Conservation (phyloP, 2,888 invertebrate species). For the Zygothrica quintamaculata region DNA sequence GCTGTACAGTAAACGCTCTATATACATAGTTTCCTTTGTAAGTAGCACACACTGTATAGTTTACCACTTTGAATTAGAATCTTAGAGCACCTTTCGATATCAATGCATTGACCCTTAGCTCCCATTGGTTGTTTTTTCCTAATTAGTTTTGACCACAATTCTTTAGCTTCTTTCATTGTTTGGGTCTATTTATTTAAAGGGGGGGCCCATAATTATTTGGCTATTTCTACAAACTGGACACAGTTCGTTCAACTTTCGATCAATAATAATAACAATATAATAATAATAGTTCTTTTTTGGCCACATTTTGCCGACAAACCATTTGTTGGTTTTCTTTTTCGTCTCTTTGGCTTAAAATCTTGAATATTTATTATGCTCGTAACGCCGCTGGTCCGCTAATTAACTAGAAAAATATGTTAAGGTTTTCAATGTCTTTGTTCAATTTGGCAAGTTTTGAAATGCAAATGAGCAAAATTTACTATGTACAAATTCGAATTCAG, state of each 20-base stretch:
- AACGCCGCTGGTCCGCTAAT: slow-evolving; percentile 64
- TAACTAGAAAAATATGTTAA: slow-evolving; percentile 46
- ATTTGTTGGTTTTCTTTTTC: slow-evolving; percentile 39
- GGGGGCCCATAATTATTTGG: slow-evolving; percentile 50
- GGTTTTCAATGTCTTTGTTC: slow-evolving; percentile 61
- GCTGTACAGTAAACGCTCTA: no score
- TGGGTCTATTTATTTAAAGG: slow-evolving; percentile 48
- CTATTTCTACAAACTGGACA: slow-evolving; percentile 36
- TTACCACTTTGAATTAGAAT: no score
- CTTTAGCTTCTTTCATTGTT: slow-evolving; percentile 11
- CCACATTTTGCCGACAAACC: slow-evolving; percentile 13
- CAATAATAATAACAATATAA: no score
- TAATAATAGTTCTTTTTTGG: slow-evolving; percentile 34
- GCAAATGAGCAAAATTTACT: slow-evolving; percentile 66
- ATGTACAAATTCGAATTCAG: no score
- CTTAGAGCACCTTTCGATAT: no score
- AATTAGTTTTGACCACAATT: slow-evolving; percentile 27
- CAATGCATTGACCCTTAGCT: not conserved
- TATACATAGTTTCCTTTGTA: no score
- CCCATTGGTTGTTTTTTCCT: slow-evolving; percentile 21
- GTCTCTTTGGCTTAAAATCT: slow-evolving; percentile 29
- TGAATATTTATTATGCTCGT: slow-evolving; percentile 52
- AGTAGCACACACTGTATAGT: no score
- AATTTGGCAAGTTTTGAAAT: slow-evolving; percentile 69
- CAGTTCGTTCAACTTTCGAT: slow-evolving; percentile 74